These are phyloP conservation scores for Icerya purchasi DNA, from an alignment of 2,888 invertebrate species.

Conservation along the genomic window DNA sequence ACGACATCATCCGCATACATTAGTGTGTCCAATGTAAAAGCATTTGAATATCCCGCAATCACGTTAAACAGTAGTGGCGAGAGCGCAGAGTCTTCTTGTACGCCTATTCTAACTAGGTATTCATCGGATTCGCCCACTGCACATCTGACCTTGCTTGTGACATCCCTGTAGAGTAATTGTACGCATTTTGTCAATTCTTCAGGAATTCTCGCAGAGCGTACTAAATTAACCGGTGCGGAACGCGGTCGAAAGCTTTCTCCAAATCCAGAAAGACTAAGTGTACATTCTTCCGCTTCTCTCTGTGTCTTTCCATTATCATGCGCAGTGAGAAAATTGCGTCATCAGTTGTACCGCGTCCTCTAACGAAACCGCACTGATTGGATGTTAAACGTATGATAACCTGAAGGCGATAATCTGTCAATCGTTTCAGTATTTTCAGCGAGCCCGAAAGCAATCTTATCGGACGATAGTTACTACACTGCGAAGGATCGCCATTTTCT, in stretches of 20 bases:
- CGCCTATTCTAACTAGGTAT: not conserved
- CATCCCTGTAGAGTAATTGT: not conserved
- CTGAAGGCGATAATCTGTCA: not conserved
- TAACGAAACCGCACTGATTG: not conserved
- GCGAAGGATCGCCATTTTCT: too few relatives aligned
- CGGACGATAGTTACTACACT: too few relatives aligned
- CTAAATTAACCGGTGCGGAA: not conserved
- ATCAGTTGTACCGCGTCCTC: too few relatives aligned
- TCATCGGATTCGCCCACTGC: not conserved
- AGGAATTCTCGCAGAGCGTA: not conserved
- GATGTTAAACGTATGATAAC: not conserved
- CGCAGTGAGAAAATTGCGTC: not conserved
- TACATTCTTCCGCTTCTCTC: not conserved
- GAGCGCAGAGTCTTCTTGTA: not conserved
- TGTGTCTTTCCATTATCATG: not conserved
- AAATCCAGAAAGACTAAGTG: not conserved
- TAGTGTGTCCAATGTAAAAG: too few relatives aligned
- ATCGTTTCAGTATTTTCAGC: not conserved
- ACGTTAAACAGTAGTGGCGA: not conserved
- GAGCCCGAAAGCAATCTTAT: not conserved
- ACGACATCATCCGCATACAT: not conserved
- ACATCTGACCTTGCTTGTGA: not conserved
- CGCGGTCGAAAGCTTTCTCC: not conserved
- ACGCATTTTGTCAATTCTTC: not conserved
- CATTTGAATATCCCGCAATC: too few relatives aligned